Percentiles rank a stretch among this genome's conserved stretches.
Evolutionary conservation across 2,113 vertebrate genomes (phyloP).

Genomic region (Pygoscelis antarcticus): DNA sequence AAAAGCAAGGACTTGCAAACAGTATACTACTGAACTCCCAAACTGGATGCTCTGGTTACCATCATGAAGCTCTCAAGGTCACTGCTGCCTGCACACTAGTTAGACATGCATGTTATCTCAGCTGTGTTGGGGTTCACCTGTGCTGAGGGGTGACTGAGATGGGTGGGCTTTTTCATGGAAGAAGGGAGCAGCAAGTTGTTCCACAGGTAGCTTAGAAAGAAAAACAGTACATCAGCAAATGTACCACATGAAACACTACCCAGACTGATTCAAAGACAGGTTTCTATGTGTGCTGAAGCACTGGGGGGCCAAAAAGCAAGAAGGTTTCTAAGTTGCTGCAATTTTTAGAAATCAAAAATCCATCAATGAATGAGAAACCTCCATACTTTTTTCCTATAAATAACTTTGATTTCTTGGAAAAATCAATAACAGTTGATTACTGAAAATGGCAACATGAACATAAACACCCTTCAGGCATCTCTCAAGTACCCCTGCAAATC

Average conservation of each 20-base stretch:
- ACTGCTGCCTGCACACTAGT: not conserved
- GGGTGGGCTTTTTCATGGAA: not conserved
- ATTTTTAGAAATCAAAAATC: not conserved
- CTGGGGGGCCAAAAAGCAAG: not conserved
- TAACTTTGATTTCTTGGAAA: constrained; percentile 13
- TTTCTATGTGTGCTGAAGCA: not conserved
- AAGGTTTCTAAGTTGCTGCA: not conserved
- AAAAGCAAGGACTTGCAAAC: not conserved
- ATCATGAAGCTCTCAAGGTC: not conserved
- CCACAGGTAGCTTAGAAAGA: not conserved
- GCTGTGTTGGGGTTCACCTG: not conserved
- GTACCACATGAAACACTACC: not conserved
- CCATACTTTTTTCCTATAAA: not conserved
- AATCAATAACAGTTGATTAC: constrained; percentile 38
- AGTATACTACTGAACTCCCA: not conserved
- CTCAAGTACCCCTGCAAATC: not conserved
- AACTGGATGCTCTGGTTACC: not conserved
- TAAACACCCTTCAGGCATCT: constrained; percentile 28
- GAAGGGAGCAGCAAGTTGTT: not conserved
- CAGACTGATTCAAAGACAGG: not conserved
- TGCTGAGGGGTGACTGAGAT: not conserved
- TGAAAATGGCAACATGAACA: constrained; percentile 18
- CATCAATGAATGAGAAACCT: not conserved
- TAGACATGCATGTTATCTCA: rapidly evolving
- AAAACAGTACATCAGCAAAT: not conserved